Base-by-base conservation (phyloP, 1,140 invertebrate species). In the Goniozus legneri region DNA sequence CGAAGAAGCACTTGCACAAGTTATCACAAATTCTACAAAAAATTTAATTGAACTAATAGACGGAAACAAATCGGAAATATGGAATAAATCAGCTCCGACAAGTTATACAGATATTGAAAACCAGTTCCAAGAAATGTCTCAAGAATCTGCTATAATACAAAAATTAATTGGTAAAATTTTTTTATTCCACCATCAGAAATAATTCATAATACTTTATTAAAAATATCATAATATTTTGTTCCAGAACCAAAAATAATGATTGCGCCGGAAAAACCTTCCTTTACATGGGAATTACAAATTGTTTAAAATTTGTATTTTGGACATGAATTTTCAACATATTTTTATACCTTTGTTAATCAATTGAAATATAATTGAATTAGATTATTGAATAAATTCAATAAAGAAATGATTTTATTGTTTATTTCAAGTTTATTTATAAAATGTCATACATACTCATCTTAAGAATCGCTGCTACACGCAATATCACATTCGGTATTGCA, bases 61-160 rank as follows among this genome's bases (percentile, higher is more conserved):
- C 37, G 54, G 35, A 7, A 56, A 56, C 12, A 69, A 65, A 56
- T 47, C 47, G 20, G 67, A 73, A 56, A 75, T 77, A 50, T 76
- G 75, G 75, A 20, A 52, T 10, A 41, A 46, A 50, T 52, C 33
- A 14, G 44, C 47, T 6, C 39, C 45, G 24, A 37, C 52, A 20
- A 50, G 36, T 21, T 35, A 50, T 38, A 8, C 12, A 22, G 41
- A 49, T 22, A 40, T 47, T 44, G 7, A 47, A 47, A n/a, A n/a
- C n/a, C n/a, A n/a, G n/a, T 56, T 60, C 48, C n/a, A 16, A 64
- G 58, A 30, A 40, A 39, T 50, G 44, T 12, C 32, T 12, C 44
- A 42, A 35, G 56, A 44, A 33, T 15, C 43, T 2, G 19, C 16
- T 43, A 36, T 56, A 15, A 50, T 53, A 8, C 41, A 55, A 35